Base-by-base conservation (phyloP, 2,888 invertebrate genomes). In the Watsonalla binaria region DNA sequence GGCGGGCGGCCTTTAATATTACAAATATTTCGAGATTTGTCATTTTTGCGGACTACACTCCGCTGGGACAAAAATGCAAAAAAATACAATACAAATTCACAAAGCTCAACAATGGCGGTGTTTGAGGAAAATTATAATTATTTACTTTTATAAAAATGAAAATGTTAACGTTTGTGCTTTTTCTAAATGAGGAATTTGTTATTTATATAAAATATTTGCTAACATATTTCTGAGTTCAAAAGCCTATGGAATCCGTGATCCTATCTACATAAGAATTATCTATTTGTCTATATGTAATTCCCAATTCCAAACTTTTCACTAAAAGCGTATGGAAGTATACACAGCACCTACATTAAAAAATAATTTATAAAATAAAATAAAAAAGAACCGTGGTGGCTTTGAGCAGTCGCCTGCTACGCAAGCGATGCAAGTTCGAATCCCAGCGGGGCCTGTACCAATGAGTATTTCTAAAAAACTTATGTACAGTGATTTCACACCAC, bases 1-100 rank as follows among this genome's bases (percentile, higher is more conserved):
- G 61, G 60, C 52, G 68, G 61, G 60, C 70, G 49, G 13, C 14
- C 66, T 78, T 78, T 88, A 89, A 90, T 90, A 89, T 24, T 24
- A 87, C 84, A 88, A 89, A 88, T 89, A 86, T 87, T 88, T 86
- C 64, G 70, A 70, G 74, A 85, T 84, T 80, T 81, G 64, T 65
- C 63, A 71, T 78, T 81, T 80, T 77, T 71, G 59, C 57, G 51
- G 53, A 51, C 48, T 63, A 60, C 55, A 49, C 51, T 39, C 58
- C 58, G 59, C 56, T 52, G 56, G 51, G 59, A 37, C 47, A 54
- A 34, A 42, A 65, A 63, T 59, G 61, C 55, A 59, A 56, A 60
- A 68, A 68, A 66, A 65, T 65, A 61, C 61, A 60, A 63, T 68
- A 57, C 57, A 56, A 52, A 54, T 54, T 56, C 56, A 59, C 61